Base-by-base conservation (phyloP, 2,797 vertebrate species). In the Prunella strophiata region DNA sequence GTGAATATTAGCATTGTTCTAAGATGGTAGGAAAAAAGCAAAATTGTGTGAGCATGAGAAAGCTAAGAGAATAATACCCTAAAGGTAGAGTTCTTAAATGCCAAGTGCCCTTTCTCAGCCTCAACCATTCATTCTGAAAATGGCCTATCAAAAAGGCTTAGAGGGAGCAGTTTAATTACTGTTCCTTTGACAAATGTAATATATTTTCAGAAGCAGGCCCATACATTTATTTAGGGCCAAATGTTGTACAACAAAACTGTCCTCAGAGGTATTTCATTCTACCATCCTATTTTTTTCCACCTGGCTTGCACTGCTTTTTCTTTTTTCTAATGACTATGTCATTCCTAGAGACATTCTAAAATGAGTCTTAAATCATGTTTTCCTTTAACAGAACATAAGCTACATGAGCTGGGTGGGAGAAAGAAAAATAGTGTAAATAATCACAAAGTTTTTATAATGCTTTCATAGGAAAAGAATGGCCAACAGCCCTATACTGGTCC, bases 161-260 rank as follows among this genome's bases (percentile, higher is more conserved):
- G 94, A 96, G 82, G 88, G 80, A 97, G 73, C 66, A 95, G 87
- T 97, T 97, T 98, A 98, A 98, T 98, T 98, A 98, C 93, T 95
- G 91, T 94, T 97, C 79, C 85, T 97, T 95, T 97, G 97, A 96
- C 95, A 96, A 82, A 89, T 55, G 84, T 88, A 97, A 97, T 97
- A 96, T 89, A 96, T 98, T 98, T 97, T 95, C 90, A 97, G 88
- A 93, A 97, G 67, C 77, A 97, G 73, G 30, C 26, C 89, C 52
- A 58, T 83, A 96, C 68, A 96, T 96, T 97, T 97, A 97, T 97
- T 97, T 97, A 96, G 97, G 87, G 89, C 63, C 91, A 97, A 97
- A 95, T 92, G 83, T 95, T 97, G 82, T 87, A 96, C 79, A 97
- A 93, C 87, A 96, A 96, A 97, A 92, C 71, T 97, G 87, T 96